Base-by-base conservation (phyloP, 2,113 vertebrate species). In the Grammomys dolichurus region DNA sequence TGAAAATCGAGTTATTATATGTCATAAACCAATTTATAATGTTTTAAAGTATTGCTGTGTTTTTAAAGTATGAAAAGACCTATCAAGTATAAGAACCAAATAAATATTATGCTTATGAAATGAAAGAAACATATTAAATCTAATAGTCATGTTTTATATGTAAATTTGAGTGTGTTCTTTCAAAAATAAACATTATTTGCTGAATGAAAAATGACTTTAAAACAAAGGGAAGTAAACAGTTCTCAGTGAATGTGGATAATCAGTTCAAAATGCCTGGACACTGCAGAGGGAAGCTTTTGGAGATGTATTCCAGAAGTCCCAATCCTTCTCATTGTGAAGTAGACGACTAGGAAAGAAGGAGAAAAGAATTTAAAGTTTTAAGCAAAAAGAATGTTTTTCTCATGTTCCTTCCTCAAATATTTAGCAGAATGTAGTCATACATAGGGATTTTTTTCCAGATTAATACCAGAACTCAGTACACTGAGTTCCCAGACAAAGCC, bases 1-100 rank as follows among this genome's bases (percentile, higher is more conserved):
- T 94, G 91, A 97, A 98, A 96, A 95, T 36, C 4, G 40, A 78
- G 77, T 78, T 90, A 87, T 76, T 70, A 81, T 91, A 75, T 73
- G 80, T 84, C 82, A 93, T 69, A 93, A 91, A 95, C 13, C 72
- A 40, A 96, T 75, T 90, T 77, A 46, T 65, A 70, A 88, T 80
- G 16, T 31, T 48, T 54, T 80, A 69, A 40, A 63, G 56, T 76
- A 77, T 69, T 85, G 89, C 4, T 75, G 65, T 46, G 24, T 93
- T 96, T 96, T 95, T 70, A 54, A 91, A 96, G 80, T 76, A 22
- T 14, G 63, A 96, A 89, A 91, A 72, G 5, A 69, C 9, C 40
- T 46, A 85, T 84, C 51, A 93, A 10, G n/a, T 94, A 2, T 16
- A 88, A 93, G 82, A 87, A 93, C 36, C 72, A 94, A 96, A 93